Evolutionary conservation across 2,888 invertebrate genomes (phyloP).

Genomic region (Anodontia alba): DNA sequence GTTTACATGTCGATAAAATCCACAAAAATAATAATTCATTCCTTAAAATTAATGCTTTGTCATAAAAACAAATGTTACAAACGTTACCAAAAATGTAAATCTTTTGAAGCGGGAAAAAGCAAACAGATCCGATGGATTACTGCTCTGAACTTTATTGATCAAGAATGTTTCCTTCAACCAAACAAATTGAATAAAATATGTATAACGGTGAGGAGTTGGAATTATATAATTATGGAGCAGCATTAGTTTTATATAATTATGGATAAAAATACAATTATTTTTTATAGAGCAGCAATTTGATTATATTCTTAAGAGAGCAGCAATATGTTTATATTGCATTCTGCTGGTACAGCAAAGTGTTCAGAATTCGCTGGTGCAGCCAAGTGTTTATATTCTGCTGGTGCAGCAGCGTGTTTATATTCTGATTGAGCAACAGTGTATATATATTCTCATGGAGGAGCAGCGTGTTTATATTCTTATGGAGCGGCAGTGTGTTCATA

Average conservation of each 20-base stretch:
- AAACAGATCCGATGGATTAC: no score
- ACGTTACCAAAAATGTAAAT: not conserved
- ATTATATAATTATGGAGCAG: not conserved
- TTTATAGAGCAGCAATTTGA: not conserved
- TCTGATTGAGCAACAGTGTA: not conserved
- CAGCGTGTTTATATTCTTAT: not conserved
- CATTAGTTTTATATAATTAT: not conserved
- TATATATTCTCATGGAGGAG: not conserved
- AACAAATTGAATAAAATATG: not conserved
- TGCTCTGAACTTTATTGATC: no score
- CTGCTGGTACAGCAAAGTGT: not conserved
- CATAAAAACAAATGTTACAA: not conserved
- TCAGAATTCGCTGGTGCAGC: not conserved
- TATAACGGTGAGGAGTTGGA: not conserved
- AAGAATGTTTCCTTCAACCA: no score
- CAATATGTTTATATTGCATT: not conserved
- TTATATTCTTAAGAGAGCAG: not conserved
- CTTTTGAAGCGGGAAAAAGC: no score
- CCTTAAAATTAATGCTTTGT: no score
- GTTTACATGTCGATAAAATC: no score
- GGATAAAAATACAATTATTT: not conserved
- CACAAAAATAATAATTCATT: no score
- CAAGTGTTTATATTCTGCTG: not conserved
- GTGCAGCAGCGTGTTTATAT: not conserved
- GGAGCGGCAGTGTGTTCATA: not conserved